Base-by-base conservation (phyloP, 2,113 vertebrate genomes). In the Amazona vittata region DNA sequence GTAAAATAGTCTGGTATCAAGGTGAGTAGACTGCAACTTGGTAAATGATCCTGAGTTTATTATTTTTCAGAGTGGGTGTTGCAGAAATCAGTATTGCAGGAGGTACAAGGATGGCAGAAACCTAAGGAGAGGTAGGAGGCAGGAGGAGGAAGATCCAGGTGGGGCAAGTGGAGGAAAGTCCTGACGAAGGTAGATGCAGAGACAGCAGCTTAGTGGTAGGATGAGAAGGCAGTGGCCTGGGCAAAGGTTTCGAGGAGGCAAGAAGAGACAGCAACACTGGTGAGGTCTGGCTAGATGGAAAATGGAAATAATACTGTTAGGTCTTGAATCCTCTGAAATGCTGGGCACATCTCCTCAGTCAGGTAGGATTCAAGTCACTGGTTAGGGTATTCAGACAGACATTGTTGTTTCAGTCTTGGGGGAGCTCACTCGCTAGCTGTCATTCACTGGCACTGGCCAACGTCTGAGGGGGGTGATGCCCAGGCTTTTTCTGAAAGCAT, bases 121-220 rank as follows among this genome's bases (percentile, higher is more conserved):
- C 37, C 59, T 59, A n/a, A 44, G 73, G 52, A 73, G 47, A 83
- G 6, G 29, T 46, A 79, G 52, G 52, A 93, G 35, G 24, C 12
- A 68, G 57, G 26, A 79, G 29, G 5, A 44, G 10, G 7, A 76
- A 52, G 52, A 43, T 76, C 47, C 29, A 52, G 13, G 33, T 79
- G 26, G 10, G 29, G 5, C 16, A 80, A 39, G 13, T 12, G 12
- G 12, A 62, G 12, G 46, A 63, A 71, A 70, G 4, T 10, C 41
- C 16, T 0, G 6, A 68, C 15, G 8, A 73, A 67, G 12, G 43
- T n/a, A 0, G 0, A 65, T 35, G 21, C 6, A 78, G 76, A 83
- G 37, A 33, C 6, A 76, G 43, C 7, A 96, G 0, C 39, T 75
- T 3, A 1, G 7, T 15, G 12, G 4, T 37, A 49, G 63, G 26